Evolutionary conservation across 2,888 invertebrate species (phyloP).

Genomic region (Drosophila borealis): DNA sequence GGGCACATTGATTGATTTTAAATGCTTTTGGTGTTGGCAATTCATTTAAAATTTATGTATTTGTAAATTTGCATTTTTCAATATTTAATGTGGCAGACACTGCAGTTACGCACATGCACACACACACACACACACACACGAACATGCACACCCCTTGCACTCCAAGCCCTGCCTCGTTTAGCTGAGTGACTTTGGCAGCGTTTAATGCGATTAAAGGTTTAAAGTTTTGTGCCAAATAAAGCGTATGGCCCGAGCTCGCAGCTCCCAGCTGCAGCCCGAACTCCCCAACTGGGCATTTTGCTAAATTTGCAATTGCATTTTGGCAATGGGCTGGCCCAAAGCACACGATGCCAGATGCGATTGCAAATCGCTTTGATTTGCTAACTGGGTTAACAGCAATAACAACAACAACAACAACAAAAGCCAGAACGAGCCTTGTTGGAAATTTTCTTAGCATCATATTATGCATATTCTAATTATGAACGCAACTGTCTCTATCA

Average conservation of each 20-base stretch:
- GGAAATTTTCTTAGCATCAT: conserved; percentile 51
- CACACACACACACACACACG: conserved; percentile 21
- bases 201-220: conserved; percentile 79
- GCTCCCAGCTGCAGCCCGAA: background rate
- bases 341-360: conserved; percentile 28
- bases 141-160: background rate
- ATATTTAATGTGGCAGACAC: conserved; percentile 72
- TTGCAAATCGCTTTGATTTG: conserved; percentile 64
- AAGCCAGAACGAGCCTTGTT: conserved; percentile 24
- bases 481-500: conserved; percentile 11
- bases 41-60: conserved; percentile 76
- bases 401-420: conserved; percentile 21
- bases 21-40: conserved; percentile 77
- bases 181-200: conserved; percentile 61
- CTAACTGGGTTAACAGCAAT: conserved; percentile 49
- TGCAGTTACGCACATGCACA: conserved; percentile 22
- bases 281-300: conserved; percentile 5
- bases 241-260: conserved; percentile 48
- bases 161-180: conserved; percentile 2
- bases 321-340: conserved; percentile 14
- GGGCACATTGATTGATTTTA: conserved; percentile 75
- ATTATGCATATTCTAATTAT: conserved; percentile 71
- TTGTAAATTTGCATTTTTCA: conserved; percentile 78
- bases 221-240: conserved; percentile 77
- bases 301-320: conserved; percentile 31